Base-by-base conservation (phyloP, 1,140 invertebrate genomes). In the Asobara japonica region DNA sequence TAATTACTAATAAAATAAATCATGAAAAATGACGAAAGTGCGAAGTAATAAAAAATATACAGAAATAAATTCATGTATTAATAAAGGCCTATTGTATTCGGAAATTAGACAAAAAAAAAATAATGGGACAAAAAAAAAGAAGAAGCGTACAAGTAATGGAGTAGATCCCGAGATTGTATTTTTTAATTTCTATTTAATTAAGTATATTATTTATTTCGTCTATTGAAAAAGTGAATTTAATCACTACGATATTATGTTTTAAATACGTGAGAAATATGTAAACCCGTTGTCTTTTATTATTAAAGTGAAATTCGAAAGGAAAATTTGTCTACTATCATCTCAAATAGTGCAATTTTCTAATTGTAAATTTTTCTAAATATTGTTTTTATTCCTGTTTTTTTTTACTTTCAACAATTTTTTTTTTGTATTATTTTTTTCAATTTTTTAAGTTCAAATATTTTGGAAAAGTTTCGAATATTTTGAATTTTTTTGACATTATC, bases 221-320 rank as follows among this genome's bases (percentile, higher is more conserved):
- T 56, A 22, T 27, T 56, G 7, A 22, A 22, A n/a, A 18, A 56
- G 22, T 56, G 66, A 68, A 30, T 60, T 20, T 66, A 20, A 60
- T 33, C 62, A 41, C 74, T 74, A 72, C 67, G 41, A 74, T 20
- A 66, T 72, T 75, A 69, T 56, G 51, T 56, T 56, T 25, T 36
- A 30, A 65, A 72, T 65, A 71, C 68, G 51, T 56, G 48, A 72
- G 38, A 41, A 38, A 65, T 62, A 73, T 79, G 77, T 79, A 77
- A 79, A 76, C 65, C 75, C 72, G 65, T 76, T 76, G 77, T 77
- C 69, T 79, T 79, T 79, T 56, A 79, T 78, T 36, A 36, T 25
- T 77, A 78, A 77, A 79, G 77, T 65, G 56, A 76, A 22, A 56
- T 56, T 2, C 22, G 51, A 56, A 56, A 56, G 18, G 25, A 56